These are phyloP conservation scores for Zhengitettix transpicula DNA, from an alignment of 2,888 invertebrate genomes.

Conservation along the genomic window DNA sequence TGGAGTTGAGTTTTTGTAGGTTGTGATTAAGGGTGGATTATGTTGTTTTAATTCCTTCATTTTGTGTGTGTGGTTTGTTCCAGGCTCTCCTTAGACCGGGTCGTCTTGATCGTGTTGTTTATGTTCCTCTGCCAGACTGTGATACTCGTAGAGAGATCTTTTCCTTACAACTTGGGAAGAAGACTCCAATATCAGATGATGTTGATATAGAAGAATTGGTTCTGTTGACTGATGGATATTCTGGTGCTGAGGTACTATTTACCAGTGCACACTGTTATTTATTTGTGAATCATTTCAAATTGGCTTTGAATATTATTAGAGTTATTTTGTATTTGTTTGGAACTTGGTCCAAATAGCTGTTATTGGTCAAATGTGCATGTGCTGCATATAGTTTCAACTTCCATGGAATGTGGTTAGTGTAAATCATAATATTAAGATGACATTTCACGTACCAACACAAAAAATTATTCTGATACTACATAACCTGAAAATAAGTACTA, in stretches of 20 bases:
- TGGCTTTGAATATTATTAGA: no score
- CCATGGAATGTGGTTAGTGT: no score
- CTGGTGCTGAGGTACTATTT: conserved; percentile 72
- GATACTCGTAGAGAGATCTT: conserved; percentile 71
- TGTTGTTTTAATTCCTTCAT: conserved; percentile 2
- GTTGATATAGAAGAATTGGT: conserved; percentile 52
- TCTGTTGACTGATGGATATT: conserved; percentile 57
- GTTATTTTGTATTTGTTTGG: no score
- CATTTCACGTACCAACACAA: no score
- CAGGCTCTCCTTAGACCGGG: conserved; percentile 80
- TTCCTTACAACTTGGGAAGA: conserved; percentile 45
- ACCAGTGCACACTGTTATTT: neutral
- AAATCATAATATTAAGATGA: no score
- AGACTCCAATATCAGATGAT: conserved; percentile 52
- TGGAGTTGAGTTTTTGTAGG: neutral
- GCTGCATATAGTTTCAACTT: no score
- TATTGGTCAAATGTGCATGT: no score
- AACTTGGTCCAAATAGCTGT: no score
- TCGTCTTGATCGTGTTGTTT: conserved; percentile 75
- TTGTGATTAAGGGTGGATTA: no score
- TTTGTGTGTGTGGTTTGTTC: conserved; percentile 11
- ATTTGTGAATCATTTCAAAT: no score
- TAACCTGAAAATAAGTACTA: no score
- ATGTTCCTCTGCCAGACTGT: conserved; percentile 79
- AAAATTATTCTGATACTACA: no score